Percentiles rank a stretch among this genome's conserved stretches.
Evolutionary conservation across 30 jellyfish, hydroid and myxozoan species (phyloP).

Genomic region (Aurelia aurita): DNA sequence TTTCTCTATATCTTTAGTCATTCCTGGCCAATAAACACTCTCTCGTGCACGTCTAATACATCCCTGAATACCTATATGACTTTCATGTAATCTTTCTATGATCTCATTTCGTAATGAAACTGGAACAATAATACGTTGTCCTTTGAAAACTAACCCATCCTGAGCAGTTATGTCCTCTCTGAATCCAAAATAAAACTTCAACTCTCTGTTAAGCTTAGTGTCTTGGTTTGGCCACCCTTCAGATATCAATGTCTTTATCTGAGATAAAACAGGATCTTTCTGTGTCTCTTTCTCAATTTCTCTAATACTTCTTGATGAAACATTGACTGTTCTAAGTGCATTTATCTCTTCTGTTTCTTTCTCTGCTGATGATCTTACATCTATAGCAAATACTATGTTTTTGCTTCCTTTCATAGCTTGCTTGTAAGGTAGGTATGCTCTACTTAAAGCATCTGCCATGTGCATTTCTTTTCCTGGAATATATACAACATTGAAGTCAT

Average conservation of each 20-base stretch:
- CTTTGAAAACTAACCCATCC: slow-evolving; percentile 12
- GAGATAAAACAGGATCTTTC: slow-evolving; percentile 27
- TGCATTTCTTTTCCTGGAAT: slow-evolving; percentile 7
- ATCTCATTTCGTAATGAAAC: too few relatives aligned
- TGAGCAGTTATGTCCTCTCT: slow-evolving; percentile 21
- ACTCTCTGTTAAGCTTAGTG: slow-evolving; percentile 17
- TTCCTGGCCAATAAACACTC: too few relatives aligned
- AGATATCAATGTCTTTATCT: slow-evolving; percentile 15
- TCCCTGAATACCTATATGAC: too few relatives aligned
- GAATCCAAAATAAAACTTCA: slow-evolving; percentile 12
- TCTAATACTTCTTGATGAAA: slow-evolving; percentile 31
- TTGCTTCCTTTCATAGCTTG: slow-evolving; percentile 39
- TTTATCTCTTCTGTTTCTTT: slow-evolving; percentile 32
- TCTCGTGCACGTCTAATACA: too few relatives aligned
- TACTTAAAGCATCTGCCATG: slow-evolving; percentile 34
- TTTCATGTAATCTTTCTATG: not conserved
- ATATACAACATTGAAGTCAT: not conserved
- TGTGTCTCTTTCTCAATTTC: slow-evolving; percentile 29
- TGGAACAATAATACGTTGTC: slow-evolving; percentile 3
- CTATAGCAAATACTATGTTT: slow-evolving; percentile 3
- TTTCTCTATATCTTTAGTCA: too few relatives aligned
- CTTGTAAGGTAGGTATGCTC: slow-evolving; percentile 27
- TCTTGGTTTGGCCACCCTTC: slow-evolving; percentile 35
- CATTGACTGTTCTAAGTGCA: slow-evolving; percentile 20
- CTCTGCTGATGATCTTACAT: slow-evolving; percentile 12